Base-by-base conservation (phyloP, 2,797 vertebrate genomes). In the Hipposideros larvatus region DNA sequence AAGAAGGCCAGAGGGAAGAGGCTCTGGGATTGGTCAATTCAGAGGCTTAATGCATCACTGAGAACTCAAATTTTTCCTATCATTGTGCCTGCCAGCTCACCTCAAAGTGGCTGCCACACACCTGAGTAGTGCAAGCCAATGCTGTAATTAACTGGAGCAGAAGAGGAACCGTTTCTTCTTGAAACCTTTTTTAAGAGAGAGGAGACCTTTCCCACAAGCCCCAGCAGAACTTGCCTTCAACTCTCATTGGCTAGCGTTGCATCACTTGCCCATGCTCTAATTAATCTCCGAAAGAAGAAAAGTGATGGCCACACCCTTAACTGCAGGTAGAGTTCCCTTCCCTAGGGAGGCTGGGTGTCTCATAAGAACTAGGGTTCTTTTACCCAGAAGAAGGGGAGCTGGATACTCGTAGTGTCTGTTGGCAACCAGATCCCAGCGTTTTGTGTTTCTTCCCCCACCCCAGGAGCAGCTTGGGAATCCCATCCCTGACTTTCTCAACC, bases 401-500 rank as follows among this genome's bases (percentile, higher is more conserved):
- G 43, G 57, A 43, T 41, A 18, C 48, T 53, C 48, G 9, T 1
- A 4, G 48, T 48, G 48, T 71, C 65, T 63, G 4, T 5, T 53
- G 90, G 59, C 75, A 61, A 53, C 37, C 63, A 89, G 51, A 66
- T 61, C 51, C 48, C 84, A 83, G 0, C 7, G 14, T 73, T 74
- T 41, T n/a, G 59, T 57, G 26, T 65, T 77, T 94, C 92, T 85
- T 57, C 46, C 28, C 31, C 78, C 9, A 46, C 22, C 87, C 43
- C 53, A 90, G 73, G 34, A 91, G 53, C 70, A 90, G 55, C 53
- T n/a, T 41, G 53, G 82, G 82, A 77, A 92, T 57, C 46, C 37
- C 73, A 65, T 28, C 70, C n/a, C 68, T 59, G 51, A 31, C 70
- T 87, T 65, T 78, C 87, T 93, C 1, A 92, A 96, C 37, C 43